A percentile compares a stretch with the other conserved stretches of the same genome.
These are phyloP conservation scores for Cepphus grylle DNA, from an alignment of 2,113 vertebrate genomes.

Conservation along the genomic window DNA sequence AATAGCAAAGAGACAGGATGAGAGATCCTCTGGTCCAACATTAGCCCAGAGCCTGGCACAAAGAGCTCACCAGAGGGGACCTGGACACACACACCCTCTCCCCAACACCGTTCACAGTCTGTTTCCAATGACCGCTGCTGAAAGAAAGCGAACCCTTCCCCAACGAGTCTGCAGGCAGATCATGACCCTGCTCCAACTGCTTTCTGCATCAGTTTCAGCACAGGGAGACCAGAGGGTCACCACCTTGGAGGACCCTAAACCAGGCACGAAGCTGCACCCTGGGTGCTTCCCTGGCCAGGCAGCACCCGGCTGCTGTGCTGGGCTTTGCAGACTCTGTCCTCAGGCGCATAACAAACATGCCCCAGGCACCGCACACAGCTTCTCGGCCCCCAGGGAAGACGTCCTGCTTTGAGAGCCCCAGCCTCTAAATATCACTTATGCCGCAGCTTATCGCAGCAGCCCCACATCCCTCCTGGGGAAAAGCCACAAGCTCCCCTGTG, in stretches of 20 bases:
- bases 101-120: not conserved
- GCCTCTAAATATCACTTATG: accelerated
- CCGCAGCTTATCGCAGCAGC: not conserved
- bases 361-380: accelerated
- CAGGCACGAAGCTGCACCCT: not conserved
- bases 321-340: not conserved
- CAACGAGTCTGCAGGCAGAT: not conserved
- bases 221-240: not conserved
- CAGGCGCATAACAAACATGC: accelerated
- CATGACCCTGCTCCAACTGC: not conserved
- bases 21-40: accelerated
- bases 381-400: not conserved
- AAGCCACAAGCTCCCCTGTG: not conserved
- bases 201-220: not conserved
- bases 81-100: accelerated
- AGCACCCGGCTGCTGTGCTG: not conserved
- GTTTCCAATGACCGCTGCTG: not conserved
- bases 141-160: not conserved
- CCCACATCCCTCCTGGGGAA: not conserved
- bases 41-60: not conserved
- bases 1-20: not conserved
- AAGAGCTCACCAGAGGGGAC: accelerated
- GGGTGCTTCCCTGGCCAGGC: not conserved
- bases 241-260: not conserved
- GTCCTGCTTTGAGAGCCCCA: not conserved